Conservation (phyloP, 2,888 invertebrate species). For the Temnothorax unifasciatus region DNA sequence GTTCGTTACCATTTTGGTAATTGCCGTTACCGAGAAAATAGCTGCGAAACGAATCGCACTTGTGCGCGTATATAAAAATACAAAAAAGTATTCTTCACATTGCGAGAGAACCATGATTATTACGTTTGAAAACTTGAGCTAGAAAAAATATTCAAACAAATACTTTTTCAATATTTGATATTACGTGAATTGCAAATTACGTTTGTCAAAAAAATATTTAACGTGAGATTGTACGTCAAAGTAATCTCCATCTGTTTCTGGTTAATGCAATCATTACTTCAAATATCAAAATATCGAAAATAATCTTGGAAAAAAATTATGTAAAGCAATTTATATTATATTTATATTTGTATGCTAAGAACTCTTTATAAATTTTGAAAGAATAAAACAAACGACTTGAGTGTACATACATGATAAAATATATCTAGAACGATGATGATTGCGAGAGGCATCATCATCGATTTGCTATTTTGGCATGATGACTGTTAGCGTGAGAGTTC, state of each 20-base stretch:
- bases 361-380: background rate
- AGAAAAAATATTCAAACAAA: background rate
- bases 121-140: background rate
- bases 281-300: background rate
- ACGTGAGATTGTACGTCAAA: background rate
- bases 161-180: background rate
- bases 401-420: background rate
- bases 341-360: background rate
- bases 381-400: background rate
- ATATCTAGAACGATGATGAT: background rate
- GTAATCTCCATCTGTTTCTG: background rate
- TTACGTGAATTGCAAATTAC: background rate
- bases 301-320: background rate
- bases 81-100: conserved; percentile 1
- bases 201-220: background rate
- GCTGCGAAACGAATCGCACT: conserved; percentile 51
- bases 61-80: conserved; percentile 1
- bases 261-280: background rate
- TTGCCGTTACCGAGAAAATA: conserved; percentile 75
- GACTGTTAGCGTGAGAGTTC: background rate
- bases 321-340: background rate
- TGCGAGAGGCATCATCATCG: background rate
- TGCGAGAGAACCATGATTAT: background rate
- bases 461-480: conserved; percentile 12
- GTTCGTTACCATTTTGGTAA: conserved; percentile 81